Evolutionary conservation across 2,888 invertebrate genomes (phyloP).

Genomic region (Tortrix viridana): DNA sequence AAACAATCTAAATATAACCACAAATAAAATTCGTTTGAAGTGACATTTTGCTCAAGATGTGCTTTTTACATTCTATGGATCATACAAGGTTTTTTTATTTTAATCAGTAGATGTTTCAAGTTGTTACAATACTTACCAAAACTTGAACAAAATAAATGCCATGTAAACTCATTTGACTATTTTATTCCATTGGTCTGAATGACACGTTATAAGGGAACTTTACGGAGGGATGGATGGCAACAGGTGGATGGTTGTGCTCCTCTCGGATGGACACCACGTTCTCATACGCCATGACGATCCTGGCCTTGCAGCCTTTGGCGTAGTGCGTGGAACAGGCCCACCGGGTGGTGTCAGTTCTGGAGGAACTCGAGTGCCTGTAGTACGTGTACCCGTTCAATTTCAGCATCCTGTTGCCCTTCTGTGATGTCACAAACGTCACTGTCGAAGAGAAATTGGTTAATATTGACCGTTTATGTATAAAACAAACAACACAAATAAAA

Average conservation of each 20-base stretch:
- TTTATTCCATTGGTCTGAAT: not conserved
- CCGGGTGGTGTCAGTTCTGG: slow-evolving; percentile 20
- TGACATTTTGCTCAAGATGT: too few species aligned
- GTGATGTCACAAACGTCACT: slow-evolving; percentile 37
- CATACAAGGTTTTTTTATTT: too few species aligned
- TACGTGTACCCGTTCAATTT: slow-evolving; percentile 37
- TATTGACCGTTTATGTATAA: too few species aligned
- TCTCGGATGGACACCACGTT: slow-evolving; percentile 22
- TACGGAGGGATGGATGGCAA: slow-evolving; percentile 12
- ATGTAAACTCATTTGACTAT: not conserved
- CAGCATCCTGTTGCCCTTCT: slow-evolving; percentile 38
- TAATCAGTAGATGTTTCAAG: too few species aligned
- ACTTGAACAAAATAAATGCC: too few species aligned
- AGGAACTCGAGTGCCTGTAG: slow-evolving; percentile 25
- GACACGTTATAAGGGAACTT: slow-evolving; percentile 19
- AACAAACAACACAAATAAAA: too few species aligned
- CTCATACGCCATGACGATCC: slow-evolving; percentile 29
- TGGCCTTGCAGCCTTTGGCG: slow-evolving; percentile 36
- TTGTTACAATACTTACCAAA: too few species aligned
- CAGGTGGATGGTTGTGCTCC: slow-evolving; percentile 29
- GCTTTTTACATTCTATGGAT: too few species aligned
- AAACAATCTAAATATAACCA: too few species aligned
- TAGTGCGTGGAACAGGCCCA: slow-evolving; percentile 41
- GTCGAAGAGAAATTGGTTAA: slow-evolving; percentile 2
- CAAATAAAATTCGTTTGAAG: too few species aligned